phyloP scores from a whole-genome alignment of 2,113 vertebrate genomes.

The Alexandromys fortis region DNA sequence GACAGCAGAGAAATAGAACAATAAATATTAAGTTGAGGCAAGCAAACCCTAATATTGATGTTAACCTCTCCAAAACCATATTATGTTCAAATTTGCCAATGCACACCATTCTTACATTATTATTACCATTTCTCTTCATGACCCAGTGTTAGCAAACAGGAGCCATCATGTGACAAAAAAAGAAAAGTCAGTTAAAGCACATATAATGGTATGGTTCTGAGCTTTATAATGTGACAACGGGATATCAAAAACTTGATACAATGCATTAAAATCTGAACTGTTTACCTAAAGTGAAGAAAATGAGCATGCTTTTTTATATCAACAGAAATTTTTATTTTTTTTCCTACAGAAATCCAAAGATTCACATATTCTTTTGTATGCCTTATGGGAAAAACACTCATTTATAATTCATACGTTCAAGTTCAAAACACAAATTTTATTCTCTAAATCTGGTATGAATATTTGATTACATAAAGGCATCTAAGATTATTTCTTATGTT shows the following conservation, averaged over 20 bases:
- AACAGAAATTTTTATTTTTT: neutral
- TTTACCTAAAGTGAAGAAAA: neutral
- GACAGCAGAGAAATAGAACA: no score
- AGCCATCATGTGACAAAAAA: neutral
- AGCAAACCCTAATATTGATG: no score
- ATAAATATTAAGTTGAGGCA: no score
- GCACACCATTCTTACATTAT: no score
- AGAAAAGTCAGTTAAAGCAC: neutral
- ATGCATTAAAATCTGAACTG: neutral
- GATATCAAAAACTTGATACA: neutral
- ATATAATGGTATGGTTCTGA: neutral
- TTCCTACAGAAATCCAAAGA: neutral
- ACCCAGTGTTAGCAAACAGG: fast-evolving
- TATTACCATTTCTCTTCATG: no score
- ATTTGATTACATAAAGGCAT: neutral
- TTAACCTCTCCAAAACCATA: no score
- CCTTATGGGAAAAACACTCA: neutral
- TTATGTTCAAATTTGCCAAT: no score
- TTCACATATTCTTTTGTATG: fast-evolving
- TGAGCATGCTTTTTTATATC: neutral
- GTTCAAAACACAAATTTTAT: neutral
- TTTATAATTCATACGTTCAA: neutral
- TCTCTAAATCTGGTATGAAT: neutral
- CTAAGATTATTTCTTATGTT: neutral
- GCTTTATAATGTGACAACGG: neutral